A percentile compares a stretch with the other conserved stretches of the same genome.
These are phyloP conservation scores for Drosophila pectinifera DNA, from an alignment of 1,140 invertebrate species.

Conservation along the genomic window DNA sequence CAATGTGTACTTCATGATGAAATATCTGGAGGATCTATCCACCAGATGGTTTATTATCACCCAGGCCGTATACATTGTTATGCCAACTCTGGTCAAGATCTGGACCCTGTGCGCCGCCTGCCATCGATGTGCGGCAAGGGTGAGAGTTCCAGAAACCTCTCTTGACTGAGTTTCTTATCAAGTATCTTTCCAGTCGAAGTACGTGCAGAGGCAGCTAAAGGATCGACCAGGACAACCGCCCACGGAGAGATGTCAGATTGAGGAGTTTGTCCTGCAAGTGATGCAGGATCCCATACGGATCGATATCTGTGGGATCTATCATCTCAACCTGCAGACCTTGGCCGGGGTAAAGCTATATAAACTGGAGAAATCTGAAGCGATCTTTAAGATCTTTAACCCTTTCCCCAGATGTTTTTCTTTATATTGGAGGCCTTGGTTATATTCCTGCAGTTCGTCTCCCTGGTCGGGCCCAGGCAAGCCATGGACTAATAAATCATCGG, in stretches of 20 bases:
- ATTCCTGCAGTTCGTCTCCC: constrained; percentile 64
- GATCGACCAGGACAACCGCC: background rate
- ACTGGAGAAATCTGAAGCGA: background rate
- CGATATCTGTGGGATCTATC: constrained; percentile 63
- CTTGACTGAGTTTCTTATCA: background rate
- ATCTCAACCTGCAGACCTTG: constrained; percentile 59
- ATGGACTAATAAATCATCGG: constrained; percentile 34
- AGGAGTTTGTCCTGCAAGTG: constrained; percentile 63
- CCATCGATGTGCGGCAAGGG: constrained; percentile 39
- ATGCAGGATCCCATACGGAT: constrained; percentile 69
- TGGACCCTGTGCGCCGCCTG: constrained; percentile 55
- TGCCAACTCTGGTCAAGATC: constrained; percentile 57
- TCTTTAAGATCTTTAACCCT: no score
- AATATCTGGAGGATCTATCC: constrained; percentile 5
- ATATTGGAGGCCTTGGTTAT: constrained; percentile 64
- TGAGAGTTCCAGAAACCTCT: background rate
- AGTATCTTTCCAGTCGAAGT: constrained; percentile 22
- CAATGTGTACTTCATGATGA: constrained; percentile 57
- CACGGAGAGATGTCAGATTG: constrained; percentile 20
- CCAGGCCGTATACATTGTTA: constrained; percentile 38
- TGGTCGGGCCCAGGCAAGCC: constrained; percentile 25
- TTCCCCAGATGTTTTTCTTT: constrained; percentile 64
- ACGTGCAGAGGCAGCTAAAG: constrained; percentile 25
- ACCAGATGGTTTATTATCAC: constrained; percentile 28
- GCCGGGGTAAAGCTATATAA: constrained; percentile 29